Conservation (phyloP, 2,888 invertebrate genomes). For the Yponomeuta evonymella region DNA sequence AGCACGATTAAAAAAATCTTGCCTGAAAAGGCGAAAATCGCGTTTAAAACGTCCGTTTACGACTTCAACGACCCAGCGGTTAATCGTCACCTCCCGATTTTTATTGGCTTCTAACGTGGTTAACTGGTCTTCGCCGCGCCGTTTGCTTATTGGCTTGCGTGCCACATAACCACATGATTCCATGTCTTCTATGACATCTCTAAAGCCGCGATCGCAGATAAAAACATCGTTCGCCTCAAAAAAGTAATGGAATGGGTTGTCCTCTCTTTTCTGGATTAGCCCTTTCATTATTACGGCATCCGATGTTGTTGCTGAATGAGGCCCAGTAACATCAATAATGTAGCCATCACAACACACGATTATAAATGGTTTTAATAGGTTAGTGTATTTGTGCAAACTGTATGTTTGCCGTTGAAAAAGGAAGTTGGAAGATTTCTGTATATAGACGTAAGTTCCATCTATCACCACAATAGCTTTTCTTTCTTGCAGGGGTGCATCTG, state of each 20-base stretch:
- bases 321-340: slow-evolving; percentile 24
- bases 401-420: slow-evolving; percentile 24
- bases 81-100: slow-evolving; percentile 13
- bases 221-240: slow-evolving; percentile 13
- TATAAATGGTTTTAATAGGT: slow-evolving; percentile 27
- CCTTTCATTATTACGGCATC: slow-evolving; percentile 23
- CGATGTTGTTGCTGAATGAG: slow-evolving; percentile 24
- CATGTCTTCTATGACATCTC: slow-evolving; percentile 12
- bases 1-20: slow-evolving; percentile 16
- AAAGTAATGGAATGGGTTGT: slow-evolving; percentile 14
- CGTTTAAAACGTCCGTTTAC: slow-evolving; percentile 10
- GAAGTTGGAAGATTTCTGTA: slow-evolving; percentile 23
- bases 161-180: slow-evolving; percentile 8
- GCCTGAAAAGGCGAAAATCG: slow-evolving; percentile 14
- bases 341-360: slow-evolving; percentile 26
- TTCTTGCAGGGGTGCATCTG: slow-evolving; percentile 6
- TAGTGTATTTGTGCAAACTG: slow-evolving; percentile 27
- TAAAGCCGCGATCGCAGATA: slow-evolving; percentile 17
- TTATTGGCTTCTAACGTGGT: slow-evolving; percentile 17
- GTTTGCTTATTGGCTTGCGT: neutral
- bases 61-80: slow-evolving; percentile 15
- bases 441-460: slow-evolving; percentile 23
- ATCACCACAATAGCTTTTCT: slow-evolving; percentile 13
- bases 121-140: slow-evolving; percentile 4
- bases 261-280: slow-evolving; percentile 16